These are phyloP conservation scores for Formica selysi DNA, from an alignment of 1,140 invertebrate species.

Conservation along the genomic window DNA sequence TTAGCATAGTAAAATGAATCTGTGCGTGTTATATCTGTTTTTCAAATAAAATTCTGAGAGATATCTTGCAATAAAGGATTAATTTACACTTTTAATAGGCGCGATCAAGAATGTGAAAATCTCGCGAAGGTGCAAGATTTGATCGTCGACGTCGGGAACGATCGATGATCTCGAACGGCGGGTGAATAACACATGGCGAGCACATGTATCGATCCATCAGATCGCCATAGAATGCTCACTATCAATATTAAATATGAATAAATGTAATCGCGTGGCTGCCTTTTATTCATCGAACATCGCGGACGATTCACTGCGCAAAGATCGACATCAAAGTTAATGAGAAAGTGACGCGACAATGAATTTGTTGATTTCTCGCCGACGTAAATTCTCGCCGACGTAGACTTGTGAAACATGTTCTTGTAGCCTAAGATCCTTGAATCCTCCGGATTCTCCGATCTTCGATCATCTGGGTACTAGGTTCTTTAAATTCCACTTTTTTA, in stretches of 20 bases:
- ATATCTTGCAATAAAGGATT: conserved; percentile 38
- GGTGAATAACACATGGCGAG: conserved; percentile 25
- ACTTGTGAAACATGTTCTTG: conserved; percentile 40
- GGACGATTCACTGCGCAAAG: conserved; percentile 33
- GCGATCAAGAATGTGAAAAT: conserved; percentile 18
- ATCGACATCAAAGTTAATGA: conserved; percentile 35
- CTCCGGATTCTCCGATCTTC: conserved; percentile 41
- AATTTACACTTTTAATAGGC: conserved; percentile 34
- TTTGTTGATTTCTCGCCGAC: conserved; percentile 52
- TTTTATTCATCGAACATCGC: conserved; percentile 57
- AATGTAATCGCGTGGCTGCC: conserved; percentile 55
- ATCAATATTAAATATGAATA: conserved; percentile 53
- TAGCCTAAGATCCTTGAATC: conserved; percentile 58
- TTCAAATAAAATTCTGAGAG: background rate
- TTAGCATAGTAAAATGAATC: background rate
- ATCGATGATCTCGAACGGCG: conserved; percentile 42
- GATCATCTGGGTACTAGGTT: conserved; percentile 39
- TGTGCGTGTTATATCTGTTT: background rate
- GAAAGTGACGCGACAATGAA: conserved; percentile 51
- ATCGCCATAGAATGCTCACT: conserved; percentile 48
- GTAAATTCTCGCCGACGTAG: conserved; percentile 48
- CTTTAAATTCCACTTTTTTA: background rate
- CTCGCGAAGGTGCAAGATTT: conserved; percentile 11
- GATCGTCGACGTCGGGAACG: conserved; percentile 30
- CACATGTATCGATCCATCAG: conserved; percentile 41